Percentiles rank a stretch among this genome's conserved stretches.
These are phyloP conservation scores for Anolis apletophallus DNA, from an alignment of 2,797 vertebrate species.

Conservation along the genomic window DNA sequence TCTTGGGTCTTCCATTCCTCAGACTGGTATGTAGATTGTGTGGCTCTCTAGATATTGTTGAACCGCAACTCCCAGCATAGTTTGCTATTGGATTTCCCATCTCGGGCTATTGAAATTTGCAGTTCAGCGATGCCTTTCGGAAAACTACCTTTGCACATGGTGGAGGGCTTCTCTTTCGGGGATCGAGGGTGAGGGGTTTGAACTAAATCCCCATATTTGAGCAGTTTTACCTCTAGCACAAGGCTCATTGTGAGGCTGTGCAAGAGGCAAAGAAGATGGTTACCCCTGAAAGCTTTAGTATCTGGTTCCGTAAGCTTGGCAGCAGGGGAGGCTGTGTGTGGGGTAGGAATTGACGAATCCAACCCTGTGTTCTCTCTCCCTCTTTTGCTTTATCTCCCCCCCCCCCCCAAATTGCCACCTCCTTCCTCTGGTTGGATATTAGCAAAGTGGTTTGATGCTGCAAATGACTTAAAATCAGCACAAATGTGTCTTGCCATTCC, in stretches of 20 bases:
- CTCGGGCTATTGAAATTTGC: neutral
- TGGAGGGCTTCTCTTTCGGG: neutral
- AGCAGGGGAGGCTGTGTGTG: conserved; percentile 13
- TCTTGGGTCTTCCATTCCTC: too few species aligned
- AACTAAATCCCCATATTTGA: neutral
- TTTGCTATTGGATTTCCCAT: too few species aligned
- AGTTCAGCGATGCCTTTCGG: too few species aligned
- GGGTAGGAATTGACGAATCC: conserved; percentile 19
- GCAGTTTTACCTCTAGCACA: neutral
- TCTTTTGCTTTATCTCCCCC: neutral
- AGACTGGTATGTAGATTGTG: neutral
- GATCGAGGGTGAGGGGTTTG: too few species aligned
- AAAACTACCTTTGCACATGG: too few species aligned
- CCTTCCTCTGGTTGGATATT: conserved; percentile 43
- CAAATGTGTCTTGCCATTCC: conserved; percentile 61
- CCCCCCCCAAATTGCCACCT: conserved; percentile 13
- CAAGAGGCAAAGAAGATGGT: neutral
- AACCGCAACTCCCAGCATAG: too few species aligned
- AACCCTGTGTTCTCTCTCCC: conserved; percentile 14
- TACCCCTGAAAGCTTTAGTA: neutral
- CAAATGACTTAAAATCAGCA: conserved; percentile 54
- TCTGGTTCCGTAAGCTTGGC: neutral
- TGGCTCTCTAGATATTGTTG: neutral
- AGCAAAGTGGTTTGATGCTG: conserved; percentile 53
- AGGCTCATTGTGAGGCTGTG: neutral